Evolutionary conservation across 2,888 invertebrate genomes (phyloP).

Genomic region (Taenaris catops): DNA sequence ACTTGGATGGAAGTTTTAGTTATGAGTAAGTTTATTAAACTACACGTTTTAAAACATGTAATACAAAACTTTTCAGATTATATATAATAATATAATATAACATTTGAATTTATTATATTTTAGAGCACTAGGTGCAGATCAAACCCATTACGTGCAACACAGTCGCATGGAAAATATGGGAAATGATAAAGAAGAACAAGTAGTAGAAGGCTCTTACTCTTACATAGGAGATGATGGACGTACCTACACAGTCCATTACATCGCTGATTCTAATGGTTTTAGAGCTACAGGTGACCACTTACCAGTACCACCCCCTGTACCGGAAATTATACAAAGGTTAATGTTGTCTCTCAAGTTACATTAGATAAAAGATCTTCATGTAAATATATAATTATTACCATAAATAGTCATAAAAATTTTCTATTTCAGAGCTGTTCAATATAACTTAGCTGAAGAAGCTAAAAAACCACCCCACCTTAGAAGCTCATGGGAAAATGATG

Average conservation of each 20-base stretch:
- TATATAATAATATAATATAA: no score
- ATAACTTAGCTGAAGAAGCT: constrained; percentile 71
- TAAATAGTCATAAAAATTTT: background rate
- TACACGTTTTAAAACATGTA: no score
- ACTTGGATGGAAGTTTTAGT: constrained; percentile 76
- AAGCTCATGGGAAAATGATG: constrained; percentile 52
- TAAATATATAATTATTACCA: background rate
- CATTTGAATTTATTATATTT: constrained; percentile 4
- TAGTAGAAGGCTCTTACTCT: constrained; percentile 82
- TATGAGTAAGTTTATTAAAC: constrained; percentile 77
- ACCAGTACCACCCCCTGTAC: constrained; percentile 87
- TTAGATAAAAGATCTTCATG: no score
- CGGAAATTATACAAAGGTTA: constrained; percentile 83
- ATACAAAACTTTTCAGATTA: no score
- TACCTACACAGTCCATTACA: constrained; percentile 82
- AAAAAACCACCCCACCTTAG: constrained; percentile 56
- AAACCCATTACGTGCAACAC: constrained; percentile 75
- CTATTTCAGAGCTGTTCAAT: constrained; percentile 58
- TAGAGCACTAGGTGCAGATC: constrained; percentile 70
- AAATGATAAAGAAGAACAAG: constrained; percentile 79
- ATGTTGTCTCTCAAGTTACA: no score
- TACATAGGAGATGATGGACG: constrained; percentile 82
- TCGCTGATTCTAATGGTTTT: constrained; percentile 89
- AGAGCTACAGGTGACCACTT: constrained; percentile 87
- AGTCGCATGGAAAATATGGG: constrained; percentile 79